Base-by-base conservation (phyloP, 2,797 vertebrate species). In the Enteromius argenteus region DNA sequence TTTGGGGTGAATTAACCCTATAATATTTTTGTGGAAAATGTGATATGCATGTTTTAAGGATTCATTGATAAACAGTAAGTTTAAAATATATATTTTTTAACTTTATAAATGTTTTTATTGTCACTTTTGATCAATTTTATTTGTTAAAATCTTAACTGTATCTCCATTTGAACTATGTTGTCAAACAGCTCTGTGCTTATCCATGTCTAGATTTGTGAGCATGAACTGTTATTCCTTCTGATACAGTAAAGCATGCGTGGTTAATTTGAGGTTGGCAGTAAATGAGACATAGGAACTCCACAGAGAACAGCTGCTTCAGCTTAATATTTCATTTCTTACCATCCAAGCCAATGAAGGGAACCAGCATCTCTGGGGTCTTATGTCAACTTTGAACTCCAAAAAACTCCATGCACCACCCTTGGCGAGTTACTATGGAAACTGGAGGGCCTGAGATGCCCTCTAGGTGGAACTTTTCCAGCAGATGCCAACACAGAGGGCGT, bases 241-340 rank as follows among this genome's bases (percentile, higher is more conserved):
- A 74, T 60, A 79, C 17, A 27, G 69, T 37, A 84, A 91, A 89
- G 89, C 88, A 90, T 91, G 89, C 87, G 89, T 90, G 88, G 73
- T 90, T 93, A 93, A 94, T 92, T 93, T 89, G 87, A 90, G 83
- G 84, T 86, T 92, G 93, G 92, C 90, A 93, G 88, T 85, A 80
- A 87, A 80, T 90, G 78, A 87, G 90, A 92, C 91, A 91, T 89
- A 81, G 84, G 89, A 91, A 88, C 86, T 90, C 86, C 89, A 90
- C 85, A 82, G 66, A 79, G 90, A 90, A 91, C 92, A 91, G 90
- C 90, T 90, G 91, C 88, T 91, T 91, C 86, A 91, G 88, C 89
- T 92, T 94, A 92, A 92, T 91, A 93, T 92, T 90, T 90, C 89
- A 91, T 49, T 19, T 77, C 90, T 83, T 87, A 90, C 88, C 35